These are phyloP conservation scores for Crocidura indochinensis DNA, from an alignment of 2,797 vertebrate genomes.

Conservation along the genomic window DNA sequence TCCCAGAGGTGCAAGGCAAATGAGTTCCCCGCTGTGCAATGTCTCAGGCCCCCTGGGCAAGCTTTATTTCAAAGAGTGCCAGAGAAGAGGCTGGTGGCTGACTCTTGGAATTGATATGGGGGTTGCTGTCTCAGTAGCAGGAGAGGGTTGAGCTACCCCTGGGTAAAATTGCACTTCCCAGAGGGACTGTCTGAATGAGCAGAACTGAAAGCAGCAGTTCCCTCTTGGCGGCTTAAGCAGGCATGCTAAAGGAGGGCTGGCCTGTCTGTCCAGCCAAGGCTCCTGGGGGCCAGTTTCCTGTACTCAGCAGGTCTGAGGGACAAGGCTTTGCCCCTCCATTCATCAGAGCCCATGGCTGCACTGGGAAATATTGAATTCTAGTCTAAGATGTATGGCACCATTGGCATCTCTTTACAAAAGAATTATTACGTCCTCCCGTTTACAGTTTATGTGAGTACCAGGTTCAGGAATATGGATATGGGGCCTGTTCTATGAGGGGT, in stretches of 20 bases:
- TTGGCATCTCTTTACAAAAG: conserved; percentile 85
- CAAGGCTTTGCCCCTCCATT: conserved; percentile 71
- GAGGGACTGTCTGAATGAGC: no score
- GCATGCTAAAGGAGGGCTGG: background rate
- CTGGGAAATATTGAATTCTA: conserved; percentile 86
- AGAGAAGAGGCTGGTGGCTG: background rate
- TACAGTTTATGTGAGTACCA: background rate
- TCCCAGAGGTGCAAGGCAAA: no score
- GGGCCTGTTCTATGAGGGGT: background rate
- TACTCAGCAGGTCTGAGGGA: background rate
- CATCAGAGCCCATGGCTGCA: conserved; percentile 79
- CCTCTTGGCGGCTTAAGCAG: background rate
- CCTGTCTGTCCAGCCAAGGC: background rate
- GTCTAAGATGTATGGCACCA: conserved; percentile 81
- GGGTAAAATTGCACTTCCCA: background rate
- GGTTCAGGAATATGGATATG: background rate
- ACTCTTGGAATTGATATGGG: background rate
- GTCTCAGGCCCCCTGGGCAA: background rate
- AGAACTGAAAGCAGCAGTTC: background rate
- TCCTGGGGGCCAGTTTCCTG: conserved; percentile 14
- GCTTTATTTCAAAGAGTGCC: background rate
- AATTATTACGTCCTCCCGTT: conserved; percentile 85
- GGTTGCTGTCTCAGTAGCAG: background rate
- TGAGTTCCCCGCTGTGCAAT: no score
- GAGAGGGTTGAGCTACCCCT: background rate